Evolutionary conservation across 2,888 invertebrate genomes (phyloP).

Genomic region (Xestia rhomboidea): DNA sequence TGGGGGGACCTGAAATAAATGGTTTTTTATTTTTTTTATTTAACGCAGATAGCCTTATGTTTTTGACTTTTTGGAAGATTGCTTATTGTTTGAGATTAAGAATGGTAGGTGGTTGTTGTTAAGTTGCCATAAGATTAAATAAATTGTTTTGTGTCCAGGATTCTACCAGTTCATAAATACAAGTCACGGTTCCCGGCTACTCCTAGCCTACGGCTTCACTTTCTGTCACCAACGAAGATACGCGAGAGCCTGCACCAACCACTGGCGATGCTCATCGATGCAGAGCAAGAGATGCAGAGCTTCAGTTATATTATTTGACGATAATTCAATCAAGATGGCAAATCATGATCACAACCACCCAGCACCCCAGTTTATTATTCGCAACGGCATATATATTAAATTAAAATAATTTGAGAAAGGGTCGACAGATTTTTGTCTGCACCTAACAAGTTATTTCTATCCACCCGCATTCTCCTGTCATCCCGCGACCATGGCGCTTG

Average conservation of each 20-base stretch:
- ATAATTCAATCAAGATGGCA: constrained; percentile 29
- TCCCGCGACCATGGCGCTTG: too few species aligned
- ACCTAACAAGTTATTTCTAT: too few species aligned
- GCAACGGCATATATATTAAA: constrained; percentile 50
- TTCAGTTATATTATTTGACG: constrained; percentile 29
- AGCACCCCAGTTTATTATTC: constrained; percentile 38
- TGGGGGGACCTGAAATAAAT: too few species aligned
- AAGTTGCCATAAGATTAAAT: not conserved
- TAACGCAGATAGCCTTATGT: not conserved
- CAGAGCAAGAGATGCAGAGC: constrained; percentile 39
- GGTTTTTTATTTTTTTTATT: too few species aligned
- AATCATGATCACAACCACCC: constrained; percentile 47
- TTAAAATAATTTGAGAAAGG: constrained; percentile 22
- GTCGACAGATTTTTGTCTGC: too few species aligned
- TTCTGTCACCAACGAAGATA: constrained; percentile 27
- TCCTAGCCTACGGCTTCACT: constrained; percentile 31
- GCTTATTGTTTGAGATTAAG: not conserved
- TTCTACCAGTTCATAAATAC: constrained; percentile 26
- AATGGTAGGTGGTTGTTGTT: not conserved
- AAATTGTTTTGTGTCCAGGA: constrained; percentile 16
- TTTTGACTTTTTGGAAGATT: not conserved
- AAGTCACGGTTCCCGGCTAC: constrained; percentile 20
- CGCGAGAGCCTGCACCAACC: constrained; percentile 29
- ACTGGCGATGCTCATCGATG: constrained; percentile 42
- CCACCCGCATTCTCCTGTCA: too few species aligned